Evolutionary conservation across 2,888 invertebrate species (phyloP).

Genomic region (Troides helena): DNA sequence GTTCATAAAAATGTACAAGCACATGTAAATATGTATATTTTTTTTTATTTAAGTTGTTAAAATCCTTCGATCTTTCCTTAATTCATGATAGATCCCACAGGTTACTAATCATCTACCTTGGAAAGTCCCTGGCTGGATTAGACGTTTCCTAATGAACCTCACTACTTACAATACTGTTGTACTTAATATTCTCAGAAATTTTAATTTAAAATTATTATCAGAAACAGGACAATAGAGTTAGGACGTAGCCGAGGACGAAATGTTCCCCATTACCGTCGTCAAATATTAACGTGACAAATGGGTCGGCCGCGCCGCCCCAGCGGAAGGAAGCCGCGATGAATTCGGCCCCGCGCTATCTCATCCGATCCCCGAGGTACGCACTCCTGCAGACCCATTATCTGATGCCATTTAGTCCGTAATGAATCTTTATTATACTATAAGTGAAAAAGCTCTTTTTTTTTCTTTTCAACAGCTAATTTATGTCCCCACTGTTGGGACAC

Average conservation of each 20-base stretch:
- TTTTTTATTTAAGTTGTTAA: no score
- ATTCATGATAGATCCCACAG: not conserved
- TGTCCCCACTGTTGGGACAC: no score
- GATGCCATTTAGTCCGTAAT: slow-evolving; percentile 13
- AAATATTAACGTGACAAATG: slow-evolving; percentile 25
- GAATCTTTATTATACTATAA: slow-evolving; percentile 2
- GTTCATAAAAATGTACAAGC: no score
- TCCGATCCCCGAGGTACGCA: slow-evolving; percentile 35
- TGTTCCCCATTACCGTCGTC: slow-evolving; percentile 4
- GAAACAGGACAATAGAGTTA: not conserved
- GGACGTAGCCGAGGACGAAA: not conserved
- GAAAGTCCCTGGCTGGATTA: not conserved
- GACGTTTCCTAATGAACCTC: not conserved
- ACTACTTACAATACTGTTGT: not conserved
- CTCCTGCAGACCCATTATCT: slow-evolving; percentile 12
- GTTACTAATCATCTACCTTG: not conserved
- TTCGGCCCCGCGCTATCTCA: slow-evolving; percentile 41
- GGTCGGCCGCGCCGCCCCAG: slow-evolving; percentile 39
- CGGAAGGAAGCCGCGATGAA: slow-evolving; percentile 58
- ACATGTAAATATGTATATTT: no score
- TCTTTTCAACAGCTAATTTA: no score
- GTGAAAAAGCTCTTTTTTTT: not conserved
- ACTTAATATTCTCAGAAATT: not conserved
- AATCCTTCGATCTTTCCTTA: not conserved
- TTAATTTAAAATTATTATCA: not conserved